A percentile compares a stretch with the other conserved stretches of the same genome.
Evolutionary conservation across 2,888 invertebrate genomes (phyloP).

Genomic region (Lepas anatifera): DNA sequence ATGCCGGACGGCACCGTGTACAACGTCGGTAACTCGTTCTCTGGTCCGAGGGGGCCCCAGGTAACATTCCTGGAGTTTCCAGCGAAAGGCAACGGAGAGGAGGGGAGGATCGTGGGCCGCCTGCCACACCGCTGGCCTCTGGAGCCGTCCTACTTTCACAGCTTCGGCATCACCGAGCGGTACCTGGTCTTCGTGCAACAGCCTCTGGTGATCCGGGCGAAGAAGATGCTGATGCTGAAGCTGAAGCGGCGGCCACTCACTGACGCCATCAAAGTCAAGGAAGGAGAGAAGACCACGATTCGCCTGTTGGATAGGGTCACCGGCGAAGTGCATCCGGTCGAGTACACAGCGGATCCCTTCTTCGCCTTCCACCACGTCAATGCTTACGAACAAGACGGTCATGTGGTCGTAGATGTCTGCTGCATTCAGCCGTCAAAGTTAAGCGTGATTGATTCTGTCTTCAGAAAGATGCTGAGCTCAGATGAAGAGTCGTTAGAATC

Average conservation of each 20-base stretch:
- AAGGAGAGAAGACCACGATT: slow-evolving; percentile 31
- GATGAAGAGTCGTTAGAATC: neutral
- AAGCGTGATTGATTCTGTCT: no score
- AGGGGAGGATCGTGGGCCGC: slow-evolving; percentile 17
- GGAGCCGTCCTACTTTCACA: slow-evolving; percentile 34
- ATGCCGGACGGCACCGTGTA: slow-evolving; percentile 60
- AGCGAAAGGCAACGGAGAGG: no score
- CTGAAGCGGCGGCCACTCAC: slow-evolving; percentile 31
- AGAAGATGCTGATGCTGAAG: slow-evolving; percentile 31
- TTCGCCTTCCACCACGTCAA: slow-evolving; percentile 43
- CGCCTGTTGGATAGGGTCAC: slow-evolving; percentile 34
- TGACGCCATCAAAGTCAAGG: slow-evolving; percentile 34
- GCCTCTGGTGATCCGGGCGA: slow-evolving; percentile 30
- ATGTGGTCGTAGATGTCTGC: slow-evolving; percentile 25
- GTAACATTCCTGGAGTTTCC: slow-evolving; percentile 21
- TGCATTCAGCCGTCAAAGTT: neutral
- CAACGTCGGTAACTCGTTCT: slow-evolving; percentile 56
- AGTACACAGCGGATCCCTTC: slow-evolving; percentile 35
- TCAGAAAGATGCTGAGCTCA: neutral
- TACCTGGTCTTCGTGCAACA: slow-evolving; percentile 36
- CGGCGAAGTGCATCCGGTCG: slow-evolving; percentile 31
- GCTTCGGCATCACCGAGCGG: slow-evolving; percentile 37
- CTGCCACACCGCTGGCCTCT: slow-evolving; percentile 29
- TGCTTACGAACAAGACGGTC: slow-evolving; percentile 39
- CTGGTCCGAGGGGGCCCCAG: slow-evolving; percentile 14